phyloP scores from a whole-genome alignment of 2,888 invertebrate genomes.

The Pandemis cinnamomeana region DNA sequence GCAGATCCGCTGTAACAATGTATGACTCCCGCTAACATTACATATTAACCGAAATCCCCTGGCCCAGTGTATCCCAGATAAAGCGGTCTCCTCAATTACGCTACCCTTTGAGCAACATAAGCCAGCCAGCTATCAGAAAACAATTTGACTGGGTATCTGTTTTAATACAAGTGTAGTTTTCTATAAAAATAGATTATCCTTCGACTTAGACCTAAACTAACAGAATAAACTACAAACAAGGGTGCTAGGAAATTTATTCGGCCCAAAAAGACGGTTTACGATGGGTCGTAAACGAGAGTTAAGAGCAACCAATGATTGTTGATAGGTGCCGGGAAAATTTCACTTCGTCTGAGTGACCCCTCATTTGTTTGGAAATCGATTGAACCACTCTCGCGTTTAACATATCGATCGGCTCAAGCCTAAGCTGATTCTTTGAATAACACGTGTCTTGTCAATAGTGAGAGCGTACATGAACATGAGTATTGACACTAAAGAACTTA shows the following conservation, averaged over 20 bases:
- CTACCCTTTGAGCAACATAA: constrained; percentile 20
- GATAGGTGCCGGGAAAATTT: constrained; percentile 31
- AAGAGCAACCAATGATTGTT: constrained; percentile 38
- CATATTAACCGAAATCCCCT: constrained; percentile 18
- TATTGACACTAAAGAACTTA: no score
- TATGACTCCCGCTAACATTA: constrained; percentile 1
- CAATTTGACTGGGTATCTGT: constrained; percentile 19
- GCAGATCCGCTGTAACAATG: not conserved
- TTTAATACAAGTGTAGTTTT: constrained; percentile 42
- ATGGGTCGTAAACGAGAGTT: constrained; percentile 51
- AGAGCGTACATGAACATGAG: no score
- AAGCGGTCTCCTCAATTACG: constrained; percentile 26
- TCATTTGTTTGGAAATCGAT: constrained; percentile 26
- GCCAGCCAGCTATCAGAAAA: constrained; percentile 10
- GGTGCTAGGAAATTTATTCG: constrained; percentile 54
- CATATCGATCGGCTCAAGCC: constrained; percentile 18
- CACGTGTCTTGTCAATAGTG: no score
- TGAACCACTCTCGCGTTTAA: constrained; percentile 9
- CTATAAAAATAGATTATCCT: constrained; percentile 44
- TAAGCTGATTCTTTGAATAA: not conserved
- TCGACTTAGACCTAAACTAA: constrained; percentile 51
- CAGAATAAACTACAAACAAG: constrained; percentile 54
- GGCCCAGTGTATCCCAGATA: not conserved
- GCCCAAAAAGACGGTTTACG: constrained; percentile 56
- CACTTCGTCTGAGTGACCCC: constrained; percentile 33